These are phyloP conservation scores for Amphipoea lucens DNA, from an alignment of 2,888 invertebrate genomes.

Conservation along the genomic window DNA sequence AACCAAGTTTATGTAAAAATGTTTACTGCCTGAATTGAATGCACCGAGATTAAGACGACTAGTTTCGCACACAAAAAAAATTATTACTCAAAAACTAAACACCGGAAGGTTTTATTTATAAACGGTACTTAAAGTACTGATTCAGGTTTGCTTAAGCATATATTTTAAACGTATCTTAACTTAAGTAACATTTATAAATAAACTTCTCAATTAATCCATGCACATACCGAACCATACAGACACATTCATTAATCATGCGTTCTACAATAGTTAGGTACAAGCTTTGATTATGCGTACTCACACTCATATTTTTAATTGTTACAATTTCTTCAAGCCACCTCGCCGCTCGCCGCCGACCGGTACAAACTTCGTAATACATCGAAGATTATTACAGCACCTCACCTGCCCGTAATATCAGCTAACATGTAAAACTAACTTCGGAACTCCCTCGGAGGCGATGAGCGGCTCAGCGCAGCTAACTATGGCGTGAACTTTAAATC, in stretches of 20 bases:
- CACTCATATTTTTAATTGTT: not conserved
- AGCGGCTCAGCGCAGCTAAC: slow-evolving; percentile 35
- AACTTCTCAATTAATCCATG: not conserved
- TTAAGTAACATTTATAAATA: not conserved
- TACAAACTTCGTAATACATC: slow-evolving; percentile 31
- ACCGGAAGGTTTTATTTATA: not conserved
- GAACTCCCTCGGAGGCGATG: not conserved
- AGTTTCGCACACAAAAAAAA: not conserved
- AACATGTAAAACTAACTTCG: slow-evolving; percentile 21
- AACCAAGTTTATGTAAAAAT: not conserved
- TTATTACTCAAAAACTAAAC: not conserved
- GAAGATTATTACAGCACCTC: slow-evolving; percentile 20
- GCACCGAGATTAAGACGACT: too few species aligned
- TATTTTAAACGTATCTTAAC: not conserved
- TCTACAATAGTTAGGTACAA: not conserved
- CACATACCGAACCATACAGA: not conserved
- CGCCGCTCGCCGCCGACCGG: not conserved
- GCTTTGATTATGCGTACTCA: not conserved
- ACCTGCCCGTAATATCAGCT: slow-evolving; percentile 29
- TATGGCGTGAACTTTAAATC: slow-evolving; percentile 44
- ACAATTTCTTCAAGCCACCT: not conserved
- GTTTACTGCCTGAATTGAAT: not conserved
- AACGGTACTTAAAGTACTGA: not conserved
- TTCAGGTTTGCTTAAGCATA: not conserved
- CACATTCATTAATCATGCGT: not conserved